Conservation (phyloP, 2,797 vertebrate genomes). For the Falco novaeseelandiae region DNA sequence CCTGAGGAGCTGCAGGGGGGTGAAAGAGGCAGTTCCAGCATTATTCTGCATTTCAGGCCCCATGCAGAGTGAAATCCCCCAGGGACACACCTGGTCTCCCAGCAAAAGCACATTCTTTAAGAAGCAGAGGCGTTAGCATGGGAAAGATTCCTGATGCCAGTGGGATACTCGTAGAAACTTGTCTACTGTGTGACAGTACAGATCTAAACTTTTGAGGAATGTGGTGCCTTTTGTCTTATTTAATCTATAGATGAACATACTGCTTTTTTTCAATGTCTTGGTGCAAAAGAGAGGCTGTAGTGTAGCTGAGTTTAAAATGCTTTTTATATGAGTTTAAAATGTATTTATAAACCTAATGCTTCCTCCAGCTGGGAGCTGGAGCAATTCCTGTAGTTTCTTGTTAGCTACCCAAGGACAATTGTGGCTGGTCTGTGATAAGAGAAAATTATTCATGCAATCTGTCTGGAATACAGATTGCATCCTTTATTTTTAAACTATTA, state of each 20-base stretch:
- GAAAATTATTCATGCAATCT: slow-evolving; percentile 67
- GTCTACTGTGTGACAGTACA: background rate
- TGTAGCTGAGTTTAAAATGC: slow-evolving; percentile 17
- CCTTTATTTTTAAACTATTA: slow-evolving; percentile 68
- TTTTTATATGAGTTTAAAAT: background rate
- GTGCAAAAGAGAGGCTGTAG: slow-evolving; percentile 5
- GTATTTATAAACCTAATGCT: slow-evolving; percentile 24
- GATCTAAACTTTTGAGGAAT: background rate
- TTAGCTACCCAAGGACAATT: slow-evolving; percentile 61
- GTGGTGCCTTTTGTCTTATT: background rate
- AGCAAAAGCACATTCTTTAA: background rate
- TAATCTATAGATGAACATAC: background rate
- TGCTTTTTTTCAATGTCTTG: background rate
- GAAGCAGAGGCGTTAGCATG: background rate
- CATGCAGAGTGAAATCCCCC: background rate
- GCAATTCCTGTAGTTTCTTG: slow-evolving; percentile 38
- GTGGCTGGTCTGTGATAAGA: slow-evolving; percentile 63
- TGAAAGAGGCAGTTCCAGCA: background rate
- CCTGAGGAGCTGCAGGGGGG: background rate
- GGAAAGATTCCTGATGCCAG: background rate
- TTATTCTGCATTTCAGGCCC: background rate
- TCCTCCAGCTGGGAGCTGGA: slow-evolving; percentile 33
- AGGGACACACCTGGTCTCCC: background rate
- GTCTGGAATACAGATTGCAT: slow-evolving; percentile 68
- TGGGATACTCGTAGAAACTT: background rate